Base-by-base conservation (phyloP, 1,140 invertebrate genomes). In the Halotydeus destructor region DNA sequence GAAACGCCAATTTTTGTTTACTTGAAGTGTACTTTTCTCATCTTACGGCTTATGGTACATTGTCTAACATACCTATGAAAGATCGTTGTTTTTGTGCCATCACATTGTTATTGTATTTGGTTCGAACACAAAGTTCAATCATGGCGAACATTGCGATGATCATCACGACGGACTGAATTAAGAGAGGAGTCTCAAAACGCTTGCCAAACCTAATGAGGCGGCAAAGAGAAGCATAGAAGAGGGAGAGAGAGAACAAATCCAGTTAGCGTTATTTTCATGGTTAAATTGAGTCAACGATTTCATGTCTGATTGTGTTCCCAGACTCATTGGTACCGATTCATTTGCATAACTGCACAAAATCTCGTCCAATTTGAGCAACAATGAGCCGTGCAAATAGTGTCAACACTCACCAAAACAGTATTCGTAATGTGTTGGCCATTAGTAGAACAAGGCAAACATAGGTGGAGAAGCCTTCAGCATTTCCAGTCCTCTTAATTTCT, bases 141-240 rank as follows among this genome's bases (percentile, higher is more conserved):
- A 98, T 84, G 19, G 75, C 65, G 56, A 97, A 71, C 93, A 98
- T 98, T 47, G 84, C 78, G 23, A 79, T 57, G 57, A 88, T 93
- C 91, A 98, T 98, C 22, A 98, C 73, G 56, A 97, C 72, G 66
- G 86, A 94, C 69, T 98, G 93, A 39, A 89, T 69, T 42, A 99
- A 68, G 47, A 99, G 64, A 46, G 91, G 88, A 55, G 80, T 62
- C 64, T 98, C 89, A 70, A 86, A 98, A 49, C 72, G 75, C 63
- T 86, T 88, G 37, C 89, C 91, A 74, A 97, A 97, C 89, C 89
- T 96, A 61, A n/a, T n/a, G n/a, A n/a, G n/a, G n/a, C n/a, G n/a
- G n/a, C n/a, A n/a, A n/a, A n/a, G n/a, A n/a, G n/a, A n/a, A n/a
- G n/a, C n/a, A n/a, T n/a, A n/a, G n/a, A n/a, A 39, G 69, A 69